Base-by-base conservation (phyloP, 2,888 invertebrate genomes). In the Bellardia pandia region DNA sequence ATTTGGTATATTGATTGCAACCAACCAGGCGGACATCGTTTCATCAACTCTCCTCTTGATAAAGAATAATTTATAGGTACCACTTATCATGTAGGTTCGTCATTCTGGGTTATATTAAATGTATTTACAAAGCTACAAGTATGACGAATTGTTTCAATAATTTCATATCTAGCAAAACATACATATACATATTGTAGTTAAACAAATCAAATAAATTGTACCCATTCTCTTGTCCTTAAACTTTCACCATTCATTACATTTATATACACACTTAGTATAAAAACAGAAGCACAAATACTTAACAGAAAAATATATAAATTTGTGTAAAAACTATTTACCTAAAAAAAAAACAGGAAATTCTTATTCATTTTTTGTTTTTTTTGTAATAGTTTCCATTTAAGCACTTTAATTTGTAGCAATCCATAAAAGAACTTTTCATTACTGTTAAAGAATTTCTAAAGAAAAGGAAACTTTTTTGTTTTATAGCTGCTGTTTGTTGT, bases 371-470 rank as follows among this genome's bases (percentile, higher is more conserved):
- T n/a, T n/a, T 69, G n/a, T 69, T 53, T 51, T 7, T 23, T 8
- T 23, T 23, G 56, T 56, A 51, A 11, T 62, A 45, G 40, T 82
- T 82, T 58, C 51, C n/a, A 56, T 66, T 68, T 33, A 11, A 76
- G 71, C 42, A 33, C 53, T 76, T 71, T 69, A 69, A 71, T 62
- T 64, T 83, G 62, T 48, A 62, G 33, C 23, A 71, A 37, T 62
- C 42, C 13, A 53, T 56, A 37, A 58, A 58, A 64, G 13, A 78
- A 16, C 23, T 42, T 82, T 60, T 84, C 56, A 72, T 84, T 72
- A 58, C 69, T 48, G 6, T 48, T 71, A 48, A 77, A 77, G 30
- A 56, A 45, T 64, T 48, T 71, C 48, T n/a, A 58, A 72, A 62
- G 58, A 78, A 78, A 51, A 60, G 30, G 16, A 68, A 72, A 58